These are phyloP conservation scores for Pristionchus arcanus DNA, from an alignment of 2,888 invertebrate species.

Conservation along the genomic window DNA sequence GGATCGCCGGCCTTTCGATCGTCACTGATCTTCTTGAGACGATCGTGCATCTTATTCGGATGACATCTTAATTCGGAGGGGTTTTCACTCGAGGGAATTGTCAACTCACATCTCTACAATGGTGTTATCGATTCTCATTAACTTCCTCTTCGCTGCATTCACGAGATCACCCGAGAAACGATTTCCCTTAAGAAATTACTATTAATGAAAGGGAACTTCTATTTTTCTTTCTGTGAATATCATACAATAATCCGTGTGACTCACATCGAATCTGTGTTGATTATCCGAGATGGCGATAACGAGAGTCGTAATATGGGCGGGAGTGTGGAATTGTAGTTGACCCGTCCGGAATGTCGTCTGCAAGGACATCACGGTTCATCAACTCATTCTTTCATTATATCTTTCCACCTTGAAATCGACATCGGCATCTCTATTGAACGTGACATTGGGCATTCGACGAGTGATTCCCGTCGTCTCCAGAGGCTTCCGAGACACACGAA, in stretches of 20 bases:
- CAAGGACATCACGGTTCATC: neutral
- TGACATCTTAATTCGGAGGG: neutral
- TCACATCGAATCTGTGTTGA: neutral
- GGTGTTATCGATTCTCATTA: neutral
- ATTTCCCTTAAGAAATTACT: neutral
- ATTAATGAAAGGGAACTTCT: neutral
- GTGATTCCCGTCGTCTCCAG: slow-evolving; percentile 13
- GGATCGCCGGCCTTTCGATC: slow-evolving; percentile 1
- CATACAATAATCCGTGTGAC: too few species aligned
- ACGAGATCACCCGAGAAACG: neutral
- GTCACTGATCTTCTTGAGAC: neutral
- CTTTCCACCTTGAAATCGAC: slow-evolving; percentile 3
- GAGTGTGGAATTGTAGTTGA: neutral
- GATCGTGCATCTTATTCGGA: slow-evolving; percentile 22
- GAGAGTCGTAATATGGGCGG: slow-evolving; percentile 8
- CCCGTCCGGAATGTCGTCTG: slow-evolving; percentile 12
- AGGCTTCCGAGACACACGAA: neutral
- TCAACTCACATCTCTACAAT: neutral
- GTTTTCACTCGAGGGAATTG: neutral
- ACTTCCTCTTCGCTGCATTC: neutral
- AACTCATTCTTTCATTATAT: neutral
- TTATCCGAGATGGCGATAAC: neutral
- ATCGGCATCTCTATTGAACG: neutral
- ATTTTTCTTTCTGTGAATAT: too few species aligned
- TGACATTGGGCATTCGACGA: slow-evolving; percentile 28